Evolutionary conservation across 2,113 vertebrate species (phyloP), one percentile per base, ranked within the genome.

Genomic region (Xiphias gladius): DNA sequence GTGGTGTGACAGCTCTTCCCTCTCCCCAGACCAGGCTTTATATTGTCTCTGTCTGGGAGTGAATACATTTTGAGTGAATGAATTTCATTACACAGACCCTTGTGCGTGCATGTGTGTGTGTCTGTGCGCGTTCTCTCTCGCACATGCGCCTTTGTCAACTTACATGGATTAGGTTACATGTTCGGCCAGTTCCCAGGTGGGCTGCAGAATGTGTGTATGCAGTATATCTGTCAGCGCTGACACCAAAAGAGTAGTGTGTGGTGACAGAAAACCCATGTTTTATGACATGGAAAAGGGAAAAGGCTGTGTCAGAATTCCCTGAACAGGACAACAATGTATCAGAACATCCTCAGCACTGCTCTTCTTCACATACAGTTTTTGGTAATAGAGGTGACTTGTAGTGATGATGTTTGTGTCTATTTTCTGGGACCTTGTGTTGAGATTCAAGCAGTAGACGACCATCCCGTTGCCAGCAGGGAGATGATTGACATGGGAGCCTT

Each of bases 401-500:
- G 88, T 79, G 80, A 79, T 46, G 48, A 66, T 9, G 11, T 55
- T 64, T 64, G 37, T 75, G 76, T 85, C 57, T 87, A 24, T 84
- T 89, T 88, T 71, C 82, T 32, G 69, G 74, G 73, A 85, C 37
- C 79, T 72, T 84, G 46, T 85, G 59, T 88, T 87, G 52, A 75
- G 65, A 82, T 46, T 73, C 43, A 77, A 39, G 78, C 68, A 28
- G 46, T 37, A 72, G 74, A 76, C 87, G 88, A 22, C 80, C 80
- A 89, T 93, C 93, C 61, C 86, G 48, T 6, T 72, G 83, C 78
- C 87, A 93, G 93, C 85, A 67, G 92, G 83, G 73, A 68, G 73
- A 67, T 96, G 92, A 96, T 94, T 96, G 96, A 94, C 94, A 95
- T 84, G 76, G 88, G 93, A 94, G 85, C 76, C 59, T 76, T 88